Conservation (phyloP, 2,888 invertebrate genomes). For the Patella depressa region DNA sequence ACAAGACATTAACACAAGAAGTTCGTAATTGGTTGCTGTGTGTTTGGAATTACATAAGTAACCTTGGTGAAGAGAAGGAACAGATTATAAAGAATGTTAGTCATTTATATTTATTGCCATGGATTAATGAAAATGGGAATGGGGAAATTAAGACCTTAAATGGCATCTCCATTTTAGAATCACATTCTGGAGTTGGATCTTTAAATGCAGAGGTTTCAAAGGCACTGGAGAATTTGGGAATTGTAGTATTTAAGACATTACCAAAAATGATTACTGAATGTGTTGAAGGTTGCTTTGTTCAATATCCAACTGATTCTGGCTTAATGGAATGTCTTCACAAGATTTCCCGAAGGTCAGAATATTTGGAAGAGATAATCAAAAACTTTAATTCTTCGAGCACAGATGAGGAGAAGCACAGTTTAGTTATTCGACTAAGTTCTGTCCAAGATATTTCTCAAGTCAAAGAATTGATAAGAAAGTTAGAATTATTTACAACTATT, state of each 20-base stretch:
- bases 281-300: conserved; percentile 21
- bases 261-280: not conserved
- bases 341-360: not conserved
- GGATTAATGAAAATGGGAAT: not conserved
- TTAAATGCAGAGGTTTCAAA: not conserved
- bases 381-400: too few species aligned
- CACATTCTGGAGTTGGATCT: not conserved
- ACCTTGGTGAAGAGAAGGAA: not conserved
- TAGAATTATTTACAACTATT: not conserved
- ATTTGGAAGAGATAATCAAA: not conserved
- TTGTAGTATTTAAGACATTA: not conserved
- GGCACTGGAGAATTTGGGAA: not conserved
- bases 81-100: not conserved
- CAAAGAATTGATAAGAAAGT: not conserved
- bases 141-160: too few species aligned
- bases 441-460: too few species aligned
- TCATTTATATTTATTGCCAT: conserved; percentile 1
- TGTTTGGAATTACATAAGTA: not conserved
- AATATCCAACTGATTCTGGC: conserved; percentile 26
- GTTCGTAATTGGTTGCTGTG: too few species aligned
- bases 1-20: too few species aligned
- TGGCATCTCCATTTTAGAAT: not conserved
- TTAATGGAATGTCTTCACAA: conserved; percentile 14
- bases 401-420: too few species aligned
- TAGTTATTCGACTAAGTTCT: too few species aligned